A percentile compares a stretch with the other conserved stretches of the same genome.
phyloP scores from a whole-genome alignment of 2,113 vertebrate genomes.

The Strigops habroptila region DNA sequence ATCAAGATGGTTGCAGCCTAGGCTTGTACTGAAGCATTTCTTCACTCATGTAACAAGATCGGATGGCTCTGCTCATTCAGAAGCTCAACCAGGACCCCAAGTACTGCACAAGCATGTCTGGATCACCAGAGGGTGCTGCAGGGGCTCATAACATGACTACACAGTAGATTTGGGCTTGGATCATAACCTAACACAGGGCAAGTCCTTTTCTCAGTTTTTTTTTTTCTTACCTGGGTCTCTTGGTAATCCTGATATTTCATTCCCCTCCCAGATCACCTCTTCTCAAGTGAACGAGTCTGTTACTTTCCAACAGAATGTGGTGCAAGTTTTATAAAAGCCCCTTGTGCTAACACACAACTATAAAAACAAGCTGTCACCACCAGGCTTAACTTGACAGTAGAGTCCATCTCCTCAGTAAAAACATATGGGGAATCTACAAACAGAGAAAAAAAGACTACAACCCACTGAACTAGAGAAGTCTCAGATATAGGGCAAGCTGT shows the following conservation, averaged over 20 bases:
- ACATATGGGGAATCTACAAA: neutral
- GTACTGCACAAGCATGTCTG: slow-evolving; percentile 15
- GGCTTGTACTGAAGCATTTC: neutral
- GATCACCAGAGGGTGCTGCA: slow-evolving; percentile 63
- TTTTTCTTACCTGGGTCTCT: neutral
- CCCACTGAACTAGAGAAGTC: neutral
- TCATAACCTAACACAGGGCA: neutral
- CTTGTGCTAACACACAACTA: neutral
- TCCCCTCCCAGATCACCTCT: neutral
- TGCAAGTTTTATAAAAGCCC: neutral
- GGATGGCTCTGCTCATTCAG: accelerated
- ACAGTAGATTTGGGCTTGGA: neutral
- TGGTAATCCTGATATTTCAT: neutral
- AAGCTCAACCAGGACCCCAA: neutral
- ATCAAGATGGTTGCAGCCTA: neutral
- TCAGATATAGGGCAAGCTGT: neutral
- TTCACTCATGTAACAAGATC: neutral
- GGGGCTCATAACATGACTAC: slow-evolving; percentile 2
- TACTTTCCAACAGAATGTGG: neutral
- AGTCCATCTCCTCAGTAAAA: neutral
- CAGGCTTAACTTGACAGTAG: neutral
- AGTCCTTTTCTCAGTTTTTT: accelerated
- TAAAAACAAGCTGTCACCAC: neutral
- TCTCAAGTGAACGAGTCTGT: neutral
- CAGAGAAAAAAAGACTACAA: neutral